These are phyloP conservation scores for Chrysomela aeneicollis DNA, from an alignment of 2,888 invertebrate genomes.

Conservation along the genomic window DNA sequence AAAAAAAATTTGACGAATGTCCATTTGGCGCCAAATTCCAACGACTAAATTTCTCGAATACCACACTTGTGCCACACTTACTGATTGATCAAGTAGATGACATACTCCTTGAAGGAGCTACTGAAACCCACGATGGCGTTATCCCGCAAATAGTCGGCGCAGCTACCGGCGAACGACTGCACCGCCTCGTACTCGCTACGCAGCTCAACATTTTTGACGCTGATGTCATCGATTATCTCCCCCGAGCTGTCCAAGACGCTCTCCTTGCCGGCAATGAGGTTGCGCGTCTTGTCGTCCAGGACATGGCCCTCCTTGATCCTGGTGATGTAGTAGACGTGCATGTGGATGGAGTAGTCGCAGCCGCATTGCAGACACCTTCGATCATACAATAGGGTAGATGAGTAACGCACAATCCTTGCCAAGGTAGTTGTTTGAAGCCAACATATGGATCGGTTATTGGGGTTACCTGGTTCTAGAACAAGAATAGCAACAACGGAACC, in stretches of 20 bases:
- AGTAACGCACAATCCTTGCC: too few relatives aligned
- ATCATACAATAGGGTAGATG: too few relatives aligned
- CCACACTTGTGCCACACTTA: too few relatives aligned
- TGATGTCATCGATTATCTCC: slow-evolving; percentile 45
- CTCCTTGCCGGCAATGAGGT: slow-evolving; percentile 12
- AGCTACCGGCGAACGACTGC: slow-evolving; percentile 47
- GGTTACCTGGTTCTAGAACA: too few relatives aligned
- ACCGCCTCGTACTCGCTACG: slow-evolving; percentile 49
- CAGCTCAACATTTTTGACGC: slow-evolving; percentile 38
- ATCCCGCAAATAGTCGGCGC: slow-evolving; percentile 52
- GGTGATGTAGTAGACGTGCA: slow-evolving; percentile 44
- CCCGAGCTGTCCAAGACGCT: slow-evolving; percentile 35
- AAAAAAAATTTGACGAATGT: too few relatives aligned
- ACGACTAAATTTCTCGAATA: too few relatives aligned
- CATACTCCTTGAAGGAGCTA: slow-evolving; percentile 52
- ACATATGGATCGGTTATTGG: too few relatives aligned
- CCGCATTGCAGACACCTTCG: slow-evolving; percentile 49
- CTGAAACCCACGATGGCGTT: slow-evolving; percentile 54
- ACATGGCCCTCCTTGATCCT: neutral
- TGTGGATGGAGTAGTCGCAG: slow-evolving; percentile 52
- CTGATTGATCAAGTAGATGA: slow-evolving; percentile 52
- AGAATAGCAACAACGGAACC: too few relatives aligned
- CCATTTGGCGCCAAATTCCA: too few relatives aligned
- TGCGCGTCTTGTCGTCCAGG: slow-evolving; percentile 8
- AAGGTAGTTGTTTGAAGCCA: too few relatives aligned